Evolutionary conservation across 2,113 vertebrate species (phyloP).

Genomic region (Pantherophis guttatus): DNA sequence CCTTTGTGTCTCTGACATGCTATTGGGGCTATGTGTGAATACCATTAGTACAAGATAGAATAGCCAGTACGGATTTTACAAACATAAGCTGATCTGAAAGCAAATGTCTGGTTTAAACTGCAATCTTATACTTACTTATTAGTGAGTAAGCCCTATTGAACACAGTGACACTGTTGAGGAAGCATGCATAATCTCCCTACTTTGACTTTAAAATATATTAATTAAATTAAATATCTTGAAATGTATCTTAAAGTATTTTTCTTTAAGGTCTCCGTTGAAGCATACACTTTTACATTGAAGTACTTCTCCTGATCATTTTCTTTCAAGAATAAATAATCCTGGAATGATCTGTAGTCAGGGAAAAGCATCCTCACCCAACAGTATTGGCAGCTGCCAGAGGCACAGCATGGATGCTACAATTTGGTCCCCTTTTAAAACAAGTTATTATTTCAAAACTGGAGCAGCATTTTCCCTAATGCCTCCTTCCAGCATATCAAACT

Average conservation of each 20-base stretch:
- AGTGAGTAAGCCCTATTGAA: neutral
- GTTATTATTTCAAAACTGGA: neutral
- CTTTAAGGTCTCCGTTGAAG: neutral
- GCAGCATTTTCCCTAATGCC: neutral
- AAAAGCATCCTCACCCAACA: neutral
- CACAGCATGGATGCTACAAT: neutral
- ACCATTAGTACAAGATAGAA: neutral
- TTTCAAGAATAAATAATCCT: neutral
- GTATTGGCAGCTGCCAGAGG: neutral
- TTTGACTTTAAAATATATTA: neutral
- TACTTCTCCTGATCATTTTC: neutral
- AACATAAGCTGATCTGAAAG: neutral
- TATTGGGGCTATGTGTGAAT: neutral
- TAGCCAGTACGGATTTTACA: neutral
- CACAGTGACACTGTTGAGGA: neutral
- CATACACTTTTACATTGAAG: neutral
- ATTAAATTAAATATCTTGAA: neutral
- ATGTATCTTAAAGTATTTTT: neutral
- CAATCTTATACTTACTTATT: neutral
- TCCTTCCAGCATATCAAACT: neutral
- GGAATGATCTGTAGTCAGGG: neutral
- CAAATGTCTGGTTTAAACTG: neutral
- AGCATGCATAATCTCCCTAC: neutral
- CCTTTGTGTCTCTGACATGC: neutral
- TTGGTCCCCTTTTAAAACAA: neutral